Conservation (phyloP, 2,797 vertebrate genomes). For the Sebastes kiyomatsui region DNA sequence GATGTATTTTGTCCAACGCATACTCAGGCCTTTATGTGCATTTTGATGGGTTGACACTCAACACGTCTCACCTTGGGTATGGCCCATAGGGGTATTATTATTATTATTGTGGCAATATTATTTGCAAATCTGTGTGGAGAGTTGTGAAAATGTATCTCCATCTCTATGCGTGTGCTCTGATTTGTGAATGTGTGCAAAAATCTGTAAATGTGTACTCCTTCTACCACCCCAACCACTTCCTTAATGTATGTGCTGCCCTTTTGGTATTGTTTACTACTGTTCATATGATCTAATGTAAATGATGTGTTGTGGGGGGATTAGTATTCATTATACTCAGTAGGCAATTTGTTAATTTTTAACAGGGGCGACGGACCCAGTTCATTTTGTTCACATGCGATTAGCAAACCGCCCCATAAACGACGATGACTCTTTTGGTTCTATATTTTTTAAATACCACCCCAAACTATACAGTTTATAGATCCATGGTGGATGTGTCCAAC, state of each 20-base stretch:
- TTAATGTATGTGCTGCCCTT: neutral
- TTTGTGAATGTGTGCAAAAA: neutral
- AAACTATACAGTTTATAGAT: no score
- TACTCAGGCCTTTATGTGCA: neutral
- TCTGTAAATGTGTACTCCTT: neutral
- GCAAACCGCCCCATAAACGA: accelerated
- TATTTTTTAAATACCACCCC: no score
- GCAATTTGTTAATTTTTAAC: no score
- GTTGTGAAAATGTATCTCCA: neutral
- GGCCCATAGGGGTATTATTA: neutral
- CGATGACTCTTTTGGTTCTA: no score
- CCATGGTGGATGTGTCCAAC: no score
- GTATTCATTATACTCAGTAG: neutral
- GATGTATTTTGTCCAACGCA: neutral
- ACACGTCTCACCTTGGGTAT: neutral
- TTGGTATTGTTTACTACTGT: neutral
- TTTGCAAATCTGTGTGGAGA: neutral
- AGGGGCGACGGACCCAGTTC: no score
- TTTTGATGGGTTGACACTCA: neutral
- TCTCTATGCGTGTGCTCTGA: accelerated
- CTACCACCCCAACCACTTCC: neutral
- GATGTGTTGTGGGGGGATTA: neutral
- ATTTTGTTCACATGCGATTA: no score
- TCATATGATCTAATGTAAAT: neutral
- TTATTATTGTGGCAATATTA: neutral